Percentiles rank a stretch among this genome's conserved stretches.
Conservation (phyloP, 1,140 invertebrate species). For the Neelides sp. region DNA sequence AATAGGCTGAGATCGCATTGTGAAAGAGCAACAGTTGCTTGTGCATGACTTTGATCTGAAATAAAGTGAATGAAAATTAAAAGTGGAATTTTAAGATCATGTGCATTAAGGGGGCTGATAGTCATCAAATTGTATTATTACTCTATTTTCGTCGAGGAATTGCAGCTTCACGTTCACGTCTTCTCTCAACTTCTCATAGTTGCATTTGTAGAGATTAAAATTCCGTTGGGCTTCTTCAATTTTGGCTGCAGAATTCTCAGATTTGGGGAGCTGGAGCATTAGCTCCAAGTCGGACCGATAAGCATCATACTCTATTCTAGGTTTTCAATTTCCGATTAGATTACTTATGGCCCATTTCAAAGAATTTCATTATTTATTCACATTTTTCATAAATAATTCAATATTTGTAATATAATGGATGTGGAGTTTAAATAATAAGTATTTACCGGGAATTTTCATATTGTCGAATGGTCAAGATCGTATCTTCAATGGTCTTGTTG, state of each 20-base stretch:
- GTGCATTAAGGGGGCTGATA: neutral
- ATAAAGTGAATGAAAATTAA: constrained; percentile 31
- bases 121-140: constrained; percentile 38
- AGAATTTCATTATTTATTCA: too few species aligned
- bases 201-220: constrained; percentile 70
- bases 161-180: constrained; percentile 92
- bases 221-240: constrained; percentile 66
- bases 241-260: constrained; percentile 45
- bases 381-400: too few species aligned
- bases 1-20: constrained; percentile 91
- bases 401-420: too few species aligned
- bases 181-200: constrained; percentile 77
- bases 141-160: constrained; percentile 91
- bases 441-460: constrained; percentile 77
- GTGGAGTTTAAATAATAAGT: neutral
- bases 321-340: too few species aligned
- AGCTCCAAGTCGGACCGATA: constrained; percentile 84
- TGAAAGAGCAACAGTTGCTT: constrained; percentile 90
- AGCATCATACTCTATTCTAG: constrained; percentile 90
- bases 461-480: constrained; percentile 77
- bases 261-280: constrained; percentile 48
- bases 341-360: too few species aligned
- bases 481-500: constrained; percentile 94
- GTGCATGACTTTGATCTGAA: constrained; percentile 93
- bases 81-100: neutral